A percentile compares a stretch with the other conserved stretches of the same genome.
Evolutionary conservation across 2,888 invertebrate species (phyloP).

Genomic region (Gnatocerus cornutus): DNA sequence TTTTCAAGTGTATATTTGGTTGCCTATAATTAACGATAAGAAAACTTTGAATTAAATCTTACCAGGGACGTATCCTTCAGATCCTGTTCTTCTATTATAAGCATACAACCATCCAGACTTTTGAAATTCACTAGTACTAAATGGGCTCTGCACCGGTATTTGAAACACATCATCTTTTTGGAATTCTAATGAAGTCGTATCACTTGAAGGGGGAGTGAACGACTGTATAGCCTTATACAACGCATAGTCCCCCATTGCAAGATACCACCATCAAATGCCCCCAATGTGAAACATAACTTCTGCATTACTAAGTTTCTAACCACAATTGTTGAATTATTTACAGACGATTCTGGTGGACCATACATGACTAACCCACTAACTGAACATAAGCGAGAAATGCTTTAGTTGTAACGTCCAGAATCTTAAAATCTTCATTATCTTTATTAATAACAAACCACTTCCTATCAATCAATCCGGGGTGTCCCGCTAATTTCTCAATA

Average conservation of each 20-base stretch:
- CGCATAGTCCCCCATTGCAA: conserved; percentile 69
- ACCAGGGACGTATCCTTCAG: conserved; percentile 70
- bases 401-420: conserved; percentile 45
- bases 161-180: conserved; percentile 70
- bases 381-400: conserved; percentile 25
- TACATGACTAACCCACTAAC: conserved; percentile 43
- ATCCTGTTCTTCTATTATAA: conserved; percentile 68
- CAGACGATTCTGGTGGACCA: conserved; percentile 7
- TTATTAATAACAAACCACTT: conserved; percentile 44
- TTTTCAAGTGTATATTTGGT: conserved; percentile 40
- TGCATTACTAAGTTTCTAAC: conserved; percentile 55
- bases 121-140: conserved; percentile 61
- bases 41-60: conserved; percentile 51
- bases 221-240: conserved; percentile 69
- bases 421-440: conserved; percentile 37
- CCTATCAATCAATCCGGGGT: conserved; percentile 41
- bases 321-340: conserved; percentile 31
- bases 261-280: conserved; percentile 55
- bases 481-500: conserved; percentile 29
- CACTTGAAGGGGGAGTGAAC: conserved; percentile 64
- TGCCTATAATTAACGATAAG: conserved; percentile 25
- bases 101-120: conserved; percentile 69
- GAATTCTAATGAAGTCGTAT: conserved; percentile 64
- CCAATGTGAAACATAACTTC: conserved; percentile 53
- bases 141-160: conserved; percentile 66